These are phyloP conservation scores for Ganaspis sp. DNA, from an alignment of 1,140 invertebrate species.

Conservation along the genomic window DNA sequence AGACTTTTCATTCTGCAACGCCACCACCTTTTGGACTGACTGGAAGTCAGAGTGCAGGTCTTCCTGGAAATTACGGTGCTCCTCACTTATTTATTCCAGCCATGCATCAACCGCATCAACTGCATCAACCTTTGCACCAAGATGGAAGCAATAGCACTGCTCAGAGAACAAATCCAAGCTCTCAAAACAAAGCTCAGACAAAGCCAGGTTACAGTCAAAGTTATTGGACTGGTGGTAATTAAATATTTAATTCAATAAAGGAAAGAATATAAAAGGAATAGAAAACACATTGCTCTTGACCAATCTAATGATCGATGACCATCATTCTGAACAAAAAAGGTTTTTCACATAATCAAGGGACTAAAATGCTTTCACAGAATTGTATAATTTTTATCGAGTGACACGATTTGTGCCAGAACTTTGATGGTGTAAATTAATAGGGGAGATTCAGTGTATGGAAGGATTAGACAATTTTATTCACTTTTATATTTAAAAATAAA, in stretches of 20 bases:
- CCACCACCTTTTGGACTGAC: conserved; percentile 87
- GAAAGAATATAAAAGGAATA: conserved; percentile 46
- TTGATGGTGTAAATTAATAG: conserved; percentile 12
- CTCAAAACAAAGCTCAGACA: conserved; percentile 82
- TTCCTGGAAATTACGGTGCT: conserved; percentile 81
- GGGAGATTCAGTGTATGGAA: conserved; percentile 40
- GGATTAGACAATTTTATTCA: conserved; percentile 53
- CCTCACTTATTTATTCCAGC: conserved; percentile 85
- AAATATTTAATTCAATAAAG: conserved; percentile 59
- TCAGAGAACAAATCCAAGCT: conserved; percentile 81
- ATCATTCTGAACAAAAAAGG: neutral
- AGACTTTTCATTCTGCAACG: conserved; percentile 88
- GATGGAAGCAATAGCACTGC: conserved; percentile 82
- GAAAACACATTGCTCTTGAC: conserved; percentile 37
- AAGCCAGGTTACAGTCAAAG: conserved; percentile 81
- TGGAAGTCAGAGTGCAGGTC: conserved; percentile 83
- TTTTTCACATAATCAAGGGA: conserved; percentile 8
- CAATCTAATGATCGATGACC: neutral
- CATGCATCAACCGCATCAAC: conserved; percentile 84
- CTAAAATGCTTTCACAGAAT: conserved; percentile 15
- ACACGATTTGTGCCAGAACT: conserved; percentile 25
- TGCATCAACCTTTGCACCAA: conserved; percentile 87
- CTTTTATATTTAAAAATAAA: conserved; percentile 36
- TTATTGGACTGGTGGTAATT: conserved; percentile 81
- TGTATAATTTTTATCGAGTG: neutral